Evolutionary conservation across 2,113 vertebrate species (phyloP), one percentile per base, ranked within the genome.

Genomic region (Rhinolophus ferrumequinum): DNA sequence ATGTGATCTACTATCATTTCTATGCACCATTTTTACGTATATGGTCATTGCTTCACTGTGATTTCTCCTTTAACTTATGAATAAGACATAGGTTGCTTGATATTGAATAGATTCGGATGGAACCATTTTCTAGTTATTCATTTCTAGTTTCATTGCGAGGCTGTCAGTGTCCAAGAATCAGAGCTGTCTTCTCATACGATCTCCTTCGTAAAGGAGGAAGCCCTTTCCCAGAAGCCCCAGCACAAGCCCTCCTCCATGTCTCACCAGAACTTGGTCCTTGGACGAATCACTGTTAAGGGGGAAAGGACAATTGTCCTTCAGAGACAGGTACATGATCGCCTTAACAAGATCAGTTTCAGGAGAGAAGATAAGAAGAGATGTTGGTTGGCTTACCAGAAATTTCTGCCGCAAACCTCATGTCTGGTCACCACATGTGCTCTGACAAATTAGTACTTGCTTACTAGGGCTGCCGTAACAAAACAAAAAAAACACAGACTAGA

Each of bases 161-260:
- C 22, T 44, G 14, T 30, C 41, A 4, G 1, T 5, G 11, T 5
- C 15, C 15, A 58, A 38, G 10, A 3, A 3, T 6, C 13, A n/a
- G 88, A 28, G 13, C 12, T 22, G 5, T 24, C 22, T 72, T 38
- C 44, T 76, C 0, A 1, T 4, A 2, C 15, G 0, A 50, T 50
- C 10, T 3, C n/a, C 21, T 21, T 41, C 50, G 18, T 38, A 50
- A 7, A 33, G 64, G 6, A 30, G 1, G 5, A 73, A 44, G 15
- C 18, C 15, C 4, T 24, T 30, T 28, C 28, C 14, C 72, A 69
- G 30, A 24, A 30, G 8, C 54, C 19, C 24, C 12, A 2, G 35
- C 2, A 3, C 2, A 6, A 0, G 6, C 15, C 11, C 5, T 50
- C 72, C 56, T 15, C 4, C 0, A 0, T 9, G 13, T 80, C 13